Evolutionary conservation across 2,797 vertebrate species (phyloP).

Genomic region (Clarias fuscus): DNA sequence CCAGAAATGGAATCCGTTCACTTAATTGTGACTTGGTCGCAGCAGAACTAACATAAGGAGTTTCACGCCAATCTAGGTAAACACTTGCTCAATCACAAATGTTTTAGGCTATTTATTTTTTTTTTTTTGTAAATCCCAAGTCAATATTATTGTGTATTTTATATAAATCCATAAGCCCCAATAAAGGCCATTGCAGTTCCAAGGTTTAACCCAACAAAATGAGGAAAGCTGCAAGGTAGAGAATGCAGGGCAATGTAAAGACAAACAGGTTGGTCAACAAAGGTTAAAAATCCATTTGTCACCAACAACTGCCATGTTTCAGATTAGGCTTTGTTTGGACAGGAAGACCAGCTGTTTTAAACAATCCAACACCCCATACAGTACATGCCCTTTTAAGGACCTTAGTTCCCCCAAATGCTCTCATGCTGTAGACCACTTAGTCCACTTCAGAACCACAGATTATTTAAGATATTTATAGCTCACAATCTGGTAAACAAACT

Average conservation of each 20-base stretch:
- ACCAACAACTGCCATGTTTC: conserved; percentile 67
- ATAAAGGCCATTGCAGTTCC: not conserved
- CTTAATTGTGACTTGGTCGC: not conserved
- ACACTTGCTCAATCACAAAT: not conserved
- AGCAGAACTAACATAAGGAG: not conserved
- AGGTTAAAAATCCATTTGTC: conserved; percentile 69
- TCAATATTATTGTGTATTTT: not conserved
- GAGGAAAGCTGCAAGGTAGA: not conserved
- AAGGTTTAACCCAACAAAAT: not conserved
- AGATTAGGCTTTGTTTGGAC: conserved; percentile 40
- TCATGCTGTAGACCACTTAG: conserved; percentile 63
- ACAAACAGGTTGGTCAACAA: conserved; percentile 59
- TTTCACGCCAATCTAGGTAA: not conserved
- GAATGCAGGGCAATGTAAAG: not conserved
- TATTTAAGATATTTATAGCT: conserved; percentile 37
- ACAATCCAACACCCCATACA: conserved; percentile 62
- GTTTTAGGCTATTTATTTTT: not conserved
- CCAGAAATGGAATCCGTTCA: not conserved
- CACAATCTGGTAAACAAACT: conserved; percentile 23
- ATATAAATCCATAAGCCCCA: not conserved
- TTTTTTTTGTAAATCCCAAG: not conserved
- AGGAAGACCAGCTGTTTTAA: conserved; percentile 69
- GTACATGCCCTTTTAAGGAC: conserved; percentile 73
- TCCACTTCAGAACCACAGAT: conserved; percentile 59
- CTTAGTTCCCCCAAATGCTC: conserved; percentile 64